A percentile compares a stretch with the other conserved stretches of the same genome.
These are phyloP conservation scores for Ormyrus pomaceus DNA, from an alignment of 2,888 invertebrate genomes.

Conservation along the genomic window DNA sequence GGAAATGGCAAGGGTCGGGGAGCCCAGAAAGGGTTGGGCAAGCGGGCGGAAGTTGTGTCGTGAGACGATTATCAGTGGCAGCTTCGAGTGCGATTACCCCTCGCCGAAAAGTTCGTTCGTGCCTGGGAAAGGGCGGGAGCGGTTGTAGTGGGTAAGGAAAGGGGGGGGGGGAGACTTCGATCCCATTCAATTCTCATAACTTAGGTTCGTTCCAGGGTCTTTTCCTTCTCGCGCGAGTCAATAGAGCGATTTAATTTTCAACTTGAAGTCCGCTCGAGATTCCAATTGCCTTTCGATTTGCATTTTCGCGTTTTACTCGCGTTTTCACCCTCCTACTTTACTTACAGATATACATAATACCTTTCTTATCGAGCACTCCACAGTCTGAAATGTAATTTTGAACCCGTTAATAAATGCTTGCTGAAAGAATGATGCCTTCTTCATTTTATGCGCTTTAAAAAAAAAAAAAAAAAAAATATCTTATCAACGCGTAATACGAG, in stretches of 20 bases:
- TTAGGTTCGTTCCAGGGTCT: neutral
- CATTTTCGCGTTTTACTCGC: slow-evolving; percentile 8
- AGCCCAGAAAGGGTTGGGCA: too few relatives aligned
- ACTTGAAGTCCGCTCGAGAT: slow-evolving; percentile 27
- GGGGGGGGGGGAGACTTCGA: neutral
- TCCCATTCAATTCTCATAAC: slow-evolving; percentile 32
- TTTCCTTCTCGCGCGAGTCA: slow-evolving; percentile 6
- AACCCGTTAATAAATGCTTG: neutral
- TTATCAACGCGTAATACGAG: too few relatives aligned
- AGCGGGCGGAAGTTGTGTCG: too few relatives aligned
- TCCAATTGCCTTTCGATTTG: slow-evolving; percentile 42
- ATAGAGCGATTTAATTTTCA: slow-evolving; percentile 47
- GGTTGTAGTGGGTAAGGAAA: too few relatives aligned
- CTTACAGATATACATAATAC: neutral
- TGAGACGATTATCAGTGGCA: too few relatives aligned
- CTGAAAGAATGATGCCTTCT: too few relatives aligned
- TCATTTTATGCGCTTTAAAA: neutral
- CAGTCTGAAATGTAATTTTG: neutral
- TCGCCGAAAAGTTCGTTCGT: too few relatives aligned
- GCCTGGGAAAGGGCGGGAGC: too few relatives aligned
- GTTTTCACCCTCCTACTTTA: neutral
- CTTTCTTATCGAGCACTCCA: too few relatives aligned
- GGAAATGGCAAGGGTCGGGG: too few relatives aligned
- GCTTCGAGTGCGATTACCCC: too few relatives aligned
- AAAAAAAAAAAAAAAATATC: neutral